Conservation (phyloP, 2,888 invertebrate species). For the Amphipyra berbera region DNA sequence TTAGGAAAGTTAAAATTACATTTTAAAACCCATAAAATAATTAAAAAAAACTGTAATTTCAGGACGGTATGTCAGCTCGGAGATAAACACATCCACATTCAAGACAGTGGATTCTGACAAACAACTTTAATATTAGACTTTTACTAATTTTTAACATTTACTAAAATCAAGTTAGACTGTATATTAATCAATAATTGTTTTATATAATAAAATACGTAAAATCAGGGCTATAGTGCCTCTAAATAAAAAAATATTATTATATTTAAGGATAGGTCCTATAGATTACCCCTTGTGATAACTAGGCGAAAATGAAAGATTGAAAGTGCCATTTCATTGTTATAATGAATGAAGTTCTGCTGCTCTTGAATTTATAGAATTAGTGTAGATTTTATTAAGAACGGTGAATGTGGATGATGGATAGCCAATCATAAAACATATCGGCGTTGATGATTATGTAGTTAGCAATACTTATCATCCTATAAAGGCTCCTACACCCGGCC, state of each 20-base stretch:
- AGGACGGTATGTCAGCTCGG: constrained; percentile 84
- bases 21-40: constrained; percentile 5
- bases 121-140: constrained; percentile 35
- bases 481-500: no score
- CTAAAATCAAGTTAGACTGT: constrained; percentile 55
- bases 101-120: constrained; percentile 65
- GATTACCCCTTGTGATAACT: constrained; percentile 78
- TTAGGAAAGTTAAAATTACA: background rate
- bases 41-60: constrained; percentile 68
- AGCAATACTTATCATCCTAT: no score
- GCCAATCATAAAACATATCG: background rate
- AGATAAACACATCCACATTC: constrained; percentile 72
- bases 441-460: no score
- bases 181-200: constrained; percentile 54
- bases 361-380: constrained; percentile 44
- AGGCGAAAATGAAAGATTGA: constrained; percentile 74
- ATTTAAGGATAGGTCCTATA: constrained; percentile 56
- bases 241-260: constrained; percentile 35
- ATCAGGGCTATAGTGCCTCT: constrained; percentile 44
- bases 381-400: constrained; percentile 29
- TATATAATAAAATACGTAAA: constrained; percentile 48
- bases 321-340: constrained; percentile 77
- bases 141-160: constrained; percentile 46
- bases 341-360: constrained; percentile 53
- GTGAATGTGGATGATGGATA: constrained; percentile 32